Evolutionary conservation across 2,888 invertebrate species (phyloP), one percentile per base, ranked within the genome.

Genomic region (Coleophora deauratella): DNA sequence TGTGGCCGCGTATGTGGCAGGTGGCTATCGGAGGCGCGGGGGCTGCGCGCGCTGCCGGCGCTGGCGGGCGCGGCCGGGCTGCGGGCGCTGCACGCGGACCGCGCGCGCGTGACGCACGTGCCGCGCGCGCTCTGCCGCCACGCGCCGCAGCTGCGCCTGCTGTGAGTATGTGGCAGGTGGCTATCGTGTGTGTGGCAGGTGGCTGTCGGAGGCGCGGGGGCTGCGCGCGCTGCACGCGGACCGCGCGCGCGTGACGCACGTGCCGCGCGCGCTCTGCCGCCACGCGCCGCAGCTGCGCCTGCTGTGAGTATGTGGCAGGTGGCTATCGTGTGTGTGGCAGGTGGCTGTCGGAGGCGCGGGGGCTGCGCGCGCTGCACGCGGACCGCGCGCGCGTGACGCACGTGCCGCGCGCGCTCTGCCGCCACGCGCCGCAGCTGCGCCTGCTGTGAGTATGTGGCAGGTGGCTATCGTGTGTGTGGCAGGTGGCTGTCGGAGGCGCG

Each of bases 391-490:
- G 95, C 40, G 88, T 98, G 39, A 69, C 80, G 30, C 71, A 81
- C 13, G 90, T 97, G 51, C 96, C 97, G 1, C 55, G 77, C 13
- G 88, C 91, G 51, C 87, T 98, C 37, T 98, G 97, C 75, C 70
- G 73, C 41, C 90, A 91, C 57, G 91, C 92, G 64, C 94, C 95
- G 46, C 89, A 89, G 66, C 89, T 98, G 48, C 92, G 92, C 71
- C 92, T 92, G 60, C 87, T 97, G 97, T 97, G 76, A 91, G 95
- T 92, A 21, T n/a, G n/a, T n/a, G n/a, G n/a, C n/a, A n/a, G n/a
- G n/a, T n/a, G n/a, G n/a, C n/a, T n/a, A n/a, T n/a, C n/a, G n/a
- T n/a, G n/a, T n/a, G n/a, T n/a, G n/a, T 21, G 3, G 21, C 82
- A 98, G 97, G 55, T 92, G 94, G 54, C 72, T 98, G 51, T 96